These are phyloP conservation scores for Cacajao melanocephalus DNA, from an alignment of 2,797 vertebrate species.

Conservation along the genomic window DNA sequence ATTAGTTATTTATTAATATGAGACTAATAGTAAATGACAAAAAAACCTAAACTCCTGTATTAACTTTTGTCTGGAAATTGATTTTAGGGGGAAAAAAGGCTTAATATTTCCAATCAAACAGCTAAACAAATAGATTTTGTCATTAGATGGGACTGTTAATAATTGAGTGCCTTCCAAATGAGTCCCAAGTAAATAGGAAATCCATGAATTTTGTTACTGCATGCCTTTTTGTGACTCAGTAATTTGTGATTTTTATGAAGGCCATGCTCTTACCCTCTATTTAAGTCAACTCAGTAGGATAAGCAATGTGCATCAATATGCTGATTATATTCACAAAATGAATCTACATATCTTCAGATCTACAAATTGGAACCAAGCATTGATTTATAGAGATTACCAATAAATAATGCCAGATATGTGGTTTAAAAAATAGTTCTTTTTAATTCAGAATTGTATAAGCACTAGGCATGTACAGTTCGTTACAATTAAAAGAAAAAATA, in stretches of 20 bases:
- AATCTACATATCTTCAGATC: neutral
- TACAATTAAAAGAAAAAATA: neutral
- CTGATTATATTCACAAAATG: neutral
- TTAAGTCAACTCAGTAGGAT: neutral
- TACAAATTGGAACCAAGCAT: neutral
- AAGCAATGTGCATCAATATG: neutral
- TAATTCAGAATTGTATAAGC: neutral
- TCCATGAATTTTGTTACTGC: neutral
- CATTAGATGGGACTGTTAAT: neutral
- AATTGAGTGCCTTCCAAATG: neutral
- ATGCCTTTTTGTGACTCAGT: neutral
- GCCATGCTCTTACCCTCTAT: neutral
- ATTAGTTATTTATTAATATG: slow-evolving; percentile 15
- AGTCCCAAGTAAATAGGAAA: neutral
- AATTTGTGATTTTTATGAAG: slow-evolving; percentile 39
- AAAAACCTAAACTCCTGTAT: slow-evolving; percentile 44
- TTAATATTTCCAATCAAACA: slow-evolving; percentile 24
- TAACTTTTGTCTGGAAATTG: neutral
- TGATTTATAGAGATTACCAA: neutral
- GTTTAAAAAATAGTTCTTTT: slow-evolving; percentile 27
- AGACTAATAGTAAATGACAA: slow-evolving; percentile 38
- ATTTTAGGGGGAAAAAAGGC: neutral
- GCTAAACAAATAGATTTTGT: slow-evolving; percentile 38
- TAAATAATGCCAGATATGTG: neutral
- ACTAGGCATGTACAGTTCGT: neutral